phyloP scores from a whole-genome alignment of 2,113 vertebrate species.

The Chionis minor region DNA sequence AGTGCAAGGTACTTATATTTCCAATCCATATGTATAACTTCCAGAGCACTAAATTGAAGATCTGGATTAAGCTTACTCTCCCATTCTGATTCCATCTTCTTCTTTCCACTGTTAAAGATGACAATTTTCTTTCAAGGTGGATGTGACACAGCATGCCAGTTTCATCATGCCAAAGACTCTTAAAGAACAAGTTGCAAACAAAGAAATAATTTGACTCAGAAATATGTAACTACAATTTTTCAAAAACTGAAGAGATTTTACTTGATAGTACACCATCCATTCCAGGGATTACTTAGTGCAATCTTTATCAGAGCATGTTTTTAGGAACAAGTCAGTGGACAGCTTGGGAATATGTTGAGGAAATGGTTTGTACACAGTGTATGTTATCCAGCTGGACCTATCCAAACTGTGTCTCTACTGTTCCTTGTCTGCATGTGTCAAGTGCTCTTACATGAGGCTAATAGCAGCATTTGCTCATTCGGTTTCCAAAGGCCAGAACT shows the following conservation, averaged over 20 bases:
- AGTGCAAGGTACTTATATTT: not conserved
- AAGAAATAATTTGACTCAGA: not conserved
- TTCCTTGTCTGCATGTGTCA: not conserved
- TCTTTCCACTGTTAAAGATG: not conserved
- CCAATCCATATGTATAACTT: not conserved
- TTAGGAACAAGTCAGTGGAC: not conserved
- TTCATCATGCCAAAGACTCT: not conserved
- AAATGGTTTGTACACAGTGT: not conserved
- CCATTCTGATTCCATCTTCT: not conserved
- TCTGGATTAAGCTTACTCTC: not conserved
- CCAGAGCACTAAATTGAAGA: not conserved
- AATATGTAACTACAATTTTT: not conserved
- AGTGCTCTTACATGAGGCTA: not conserved
- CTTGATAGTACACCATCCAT: not conserved
- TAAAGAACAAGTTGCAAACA: not conserved
- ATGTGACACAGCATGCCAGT: not conserved
- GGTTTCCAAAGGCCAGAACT: not conserved
- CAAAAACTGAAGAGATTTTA: not conserved
- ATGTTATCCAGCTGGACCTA: not conserved
- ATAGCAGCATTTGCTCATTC: not conserved
- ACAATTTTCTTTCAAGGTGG: not conserved
- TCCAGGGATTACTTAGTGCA: not conserved
- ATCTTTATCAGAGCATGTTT: not conserved
- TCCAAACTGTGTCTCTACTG: not conserved
- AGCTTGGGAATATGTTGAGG: fast-evolving